Evolutionary conservation across 1,140 invertebrate species (phyloP), one percentile per base, ranked within the genome.

Genomic region (Philaenus spumarius): DNA sequence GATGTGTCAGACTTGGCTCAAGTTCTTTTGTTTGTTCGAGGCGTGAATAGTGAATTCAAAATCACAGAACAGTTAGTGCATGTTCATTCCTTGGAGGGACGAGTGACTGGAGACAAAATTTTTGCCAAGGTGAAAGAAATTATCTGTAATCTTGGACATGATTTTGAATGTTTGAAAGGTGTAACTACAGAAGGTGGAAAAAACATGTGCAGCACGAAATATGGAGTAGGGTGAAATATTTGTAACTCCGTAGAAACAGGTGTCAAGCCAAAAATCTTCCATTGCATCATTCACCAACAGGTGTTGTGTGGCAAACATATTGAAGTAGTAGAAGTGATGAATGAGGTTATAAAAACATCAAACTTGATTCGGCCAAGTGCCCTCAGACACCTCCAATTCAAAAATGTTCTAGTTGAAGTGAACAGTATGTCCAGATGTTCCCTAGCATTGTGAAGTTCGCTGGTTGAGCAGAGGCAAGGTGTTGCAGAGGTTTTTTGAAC

Each of bases 211-310:
- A 66, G 68, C 20, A 65, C 62, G 59, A 55, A 68, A 40, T 45
- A 61, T 59, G 62, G 63, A 42, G 58, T 67, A 43, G 58, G 68
- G 60, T 62, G 60, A 59, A 63, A 63, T 55, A 58, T 66, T 55
- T 30, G 59, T 51, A 62, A 62, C 46, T 61, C 63, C 50, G 56
- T 58, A 56, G 59, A 37, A 50, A 57, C 54, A 53, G 51, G 37
- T 55, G 34, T 52, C 70, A 71, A 57, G 69, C 65, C 59, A 67
- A 70, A 37, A 71, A 71, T 59, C 67, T 71, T 62, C 68, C 71
- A 57, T n/a, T n/a, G n/a, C n/a, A n/a, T n/a, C n/a, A n/a, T n/a
- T n/a, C n/a, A n/a, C n/a, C n/a, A n/a, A n/a, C n/a, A n/a, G n/a
- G n/a, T n/a, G n/a, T n/a, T n/a, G n/a, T n/a, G n/a, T n/a, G n/a